These are phyloP conservation scores for Coranthus polyacanthus DNA, from an alignment of 2,797 vertebrate genomes.

Conservation along the genomic window DNA sequence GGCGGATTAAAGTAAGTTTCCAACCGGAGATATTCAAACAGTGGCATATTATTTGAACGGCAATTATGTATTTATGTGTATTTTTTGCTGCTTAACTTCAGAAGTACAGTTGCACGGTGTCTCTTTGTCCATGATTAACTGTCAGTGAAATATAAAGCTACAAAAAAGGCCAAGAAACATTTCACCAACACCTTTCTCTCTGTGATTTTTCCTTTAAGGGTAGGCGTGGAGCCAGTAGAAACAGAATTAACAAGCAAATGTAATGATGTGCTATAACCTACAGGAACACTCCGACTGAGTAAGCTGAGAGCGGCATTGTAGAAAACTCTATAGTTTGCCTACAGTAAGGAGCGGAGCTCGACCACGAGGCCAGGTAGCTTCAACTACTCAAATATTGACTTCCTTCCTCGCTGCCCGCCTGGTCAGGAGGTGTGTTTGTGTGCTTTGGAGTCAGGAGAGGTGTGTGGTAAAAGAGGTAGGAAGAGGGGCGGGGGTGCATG, in stretches of 20 bases:
- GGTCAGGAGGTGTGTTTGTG: constrained; percentile 81
- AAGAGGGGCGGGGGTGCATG: constrained; percentile 37
- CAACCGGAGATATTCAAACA: not conserved
- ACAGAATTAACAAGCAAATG: constrained; percentile 36
- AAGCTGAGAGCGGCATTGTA: constrained; percentile 49
- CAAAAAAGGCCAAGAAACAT: not conserved
- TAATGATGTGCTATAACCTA: constrained; percentile 32
- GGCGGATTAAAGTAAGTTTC: not conserved
- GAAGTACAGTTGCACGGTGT: not conserved
- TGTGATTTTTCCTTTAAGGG: constrained; percentile 10
- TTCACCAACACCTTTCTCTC: constrained; percentile 11
- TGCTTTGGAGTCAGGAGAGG: constrained; percentile 77
- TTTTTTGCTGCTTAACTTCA: too few species aligned
- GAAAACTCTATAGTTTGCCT: constrained; percentile 45
- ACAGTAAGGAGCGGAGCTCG: constrained; percentile 56
- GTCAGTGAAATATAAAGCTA: not conserved
- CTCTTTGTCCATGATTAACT: not conserved
- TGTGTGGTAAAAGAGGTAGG: constrained; percentile 73
- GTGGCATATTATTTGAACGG: not conserved
- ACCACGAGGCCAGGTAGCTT: constrained; percentile 70
- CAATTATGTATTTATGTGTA: too few species aligned
- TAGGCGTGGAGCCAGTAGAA: constrained; percentile 8
- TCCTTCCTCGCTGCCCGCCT: constrained; percentile 78
- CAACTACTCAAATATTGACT: constrained; percentile 85
- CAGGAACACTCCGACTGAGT: constrained; percentile 18